These are phyloP conservation scores for Hydrolagus affinis DNA, from an alignment of 2,113 vertebrate species.

Conservation along the genomic window DNA sequence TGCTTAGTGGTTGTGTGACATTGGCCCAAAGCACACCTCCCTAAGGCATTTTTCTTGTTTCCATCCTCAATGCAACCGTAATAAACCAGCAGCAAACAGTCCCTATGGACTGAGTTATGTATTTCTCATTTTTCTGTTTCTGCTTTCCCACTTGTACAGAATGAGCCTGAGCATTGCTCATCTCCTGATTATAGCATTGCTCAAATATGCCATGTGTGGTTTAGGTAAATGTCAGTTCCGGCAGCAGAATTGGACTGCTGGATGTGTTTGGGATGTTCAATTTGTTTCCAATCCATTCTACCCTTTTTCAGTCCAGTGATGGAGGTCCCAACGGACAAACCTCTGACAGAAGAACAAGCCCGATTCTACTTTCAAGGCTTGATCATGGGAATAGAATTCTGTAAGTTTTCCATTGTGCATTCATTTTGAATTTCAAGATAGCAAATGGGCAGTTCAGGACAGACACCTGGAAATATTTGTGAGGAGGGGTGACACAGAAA, in stretches of 20 bases:
- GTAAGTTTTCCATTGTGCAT: constrained; percentile 57
- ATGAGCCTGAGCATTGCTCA: too few relatives aligned
- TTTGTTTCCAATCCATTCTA: not conserved
- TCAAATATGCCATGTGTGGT: too few relatives aligned
- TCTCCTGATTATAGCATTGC: too few relatives aligned
- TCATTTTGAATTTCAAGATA: not conserved
- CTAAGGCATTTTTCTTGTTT: not conserved
- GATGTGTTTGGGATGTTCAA: not conserved
- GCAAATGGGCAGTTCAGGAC: not conserved
- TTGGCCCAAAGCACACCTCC: too few relatives aligned
- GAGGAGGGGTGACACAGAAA: too few relatives aligned
- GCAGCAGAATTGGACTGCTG: not conserved
- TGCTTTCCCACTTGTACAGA: too few relatives aligned
- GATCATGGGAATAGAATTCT: constrained; percentile 91
- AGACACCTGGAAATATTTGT: too few relatives aligned
- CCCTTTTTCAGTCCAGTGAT: constrained; percentile 74
- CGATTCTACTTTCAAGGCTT: constrained; percentile 95
- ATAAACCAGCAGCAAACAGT: not conserved
- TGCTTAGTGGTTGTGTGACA: too few relatives aligned
- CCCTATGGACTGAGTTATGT: too few relatives aligned
- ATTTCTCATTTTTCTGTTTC: too few relatives aligned
- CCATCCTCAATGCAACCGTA: not conserved
- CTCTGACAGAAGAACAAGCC: constrained; percentile 83
- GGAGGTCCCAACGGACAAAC: constrained; percentile 87
- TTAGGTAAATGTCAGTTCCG: not conserved